Conservation (phyloP, 2,888 invertebrate genomes). For the Calameuta pallipes region DNA sequence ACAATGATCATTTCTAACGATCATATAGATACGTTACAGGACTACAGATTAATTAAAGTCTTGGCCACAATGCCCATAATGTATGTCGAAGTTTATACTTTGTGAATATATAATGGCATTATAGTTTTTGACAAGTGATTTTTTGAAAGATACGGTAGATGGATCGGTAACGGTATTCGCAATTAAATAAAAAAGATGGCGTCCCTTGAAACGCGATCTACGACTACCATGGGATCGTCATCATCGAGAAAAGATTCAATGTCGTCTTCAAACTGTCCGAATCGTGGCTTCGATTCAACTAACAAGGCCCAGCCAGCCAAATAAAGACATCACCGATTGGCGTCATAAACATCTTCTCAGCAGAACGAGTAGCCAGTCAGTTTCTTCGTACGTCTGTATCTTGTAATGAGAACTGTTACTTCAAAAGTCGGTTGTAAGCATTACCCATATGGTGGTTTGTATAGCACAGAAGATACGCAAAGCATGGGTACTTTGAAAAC, state of each 20-base stretch:
- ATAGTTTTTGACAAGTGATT: neutral
- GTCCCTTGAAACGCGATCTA: neutral
- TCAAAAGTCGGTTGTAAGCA: neutral
- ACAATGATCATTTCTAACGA: neutral
- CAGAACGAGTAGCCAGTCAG: conserved; percentile 30
- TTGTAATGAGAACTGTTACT: conserved; percentile 6
- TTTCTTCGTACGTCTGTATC: conserved; percentile 20
- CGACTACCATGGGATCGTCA: neutral
- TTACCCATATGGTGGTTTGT: neutral
- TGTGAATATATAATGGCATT: neutral
- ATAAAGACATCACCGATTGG: conserved; percentile 37
- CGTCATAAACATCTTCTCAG: conserved; percentile 35
- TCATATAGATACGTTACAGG: neutral
- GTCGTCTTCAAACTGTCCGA: neutral
- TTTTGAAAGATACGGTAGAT: neutral
- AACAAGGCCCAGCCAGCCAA: conserved; percentile 22
- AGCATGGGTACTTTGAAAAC: neutral
- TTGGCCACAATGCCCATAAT: neutral
- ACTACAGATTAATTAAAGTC: neutral
- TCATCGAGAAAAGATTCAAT: neutral
- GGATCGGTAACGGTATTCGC: neutral
- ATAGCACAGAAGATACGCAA: neutral
- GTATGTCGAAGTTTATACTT: neutral
- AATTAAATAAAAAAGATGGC: neutral
- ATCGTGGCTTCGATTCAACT: conserved; percentile 4